phyloP scores from a whole-genome alignment of 2,888 invertebrate species.

The Frankliniella fusca region DNA sequence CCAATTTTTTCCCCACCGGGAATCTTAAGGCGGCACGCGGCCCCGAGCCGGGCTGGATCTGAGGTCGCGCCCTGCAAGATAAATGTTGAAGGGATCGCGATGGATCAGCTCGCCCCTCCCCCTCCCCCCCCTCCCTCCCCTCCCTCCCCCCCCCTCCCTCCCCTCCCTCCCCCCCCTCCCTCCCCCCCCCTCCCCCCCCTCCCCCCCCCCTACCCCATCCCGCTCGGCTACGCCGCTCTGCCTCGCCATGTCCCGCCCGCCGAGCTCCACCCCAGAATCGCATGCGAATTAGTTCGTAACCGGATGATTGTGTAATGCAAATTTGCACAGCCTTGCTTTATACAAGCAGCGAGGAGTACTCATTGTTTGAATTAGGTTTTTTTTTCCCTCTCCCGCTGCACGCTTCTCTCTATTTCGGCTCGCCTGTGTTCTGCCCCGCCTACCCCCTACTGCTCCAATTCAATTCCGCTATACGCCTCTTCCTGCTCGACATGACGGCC shows the following conservation, averaged over 20 bases:
- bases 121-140: too few species aligned
- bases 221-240: too few species aligned
- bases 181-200: too few species aligned
- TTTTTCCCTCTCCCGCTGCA: neutral
- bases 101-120: too few species aligned
- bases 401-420: too few species aligned
- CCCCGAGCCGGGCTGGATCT: neutral
- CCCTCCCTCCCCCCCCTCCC: too few species aligned
- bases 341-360: neutral
- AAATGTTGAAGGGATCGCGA: neutral
- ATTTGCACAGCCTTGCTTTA: conserved; percentile 9
- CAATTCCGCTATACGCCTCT: too few species aligned
- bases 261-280: neutral
- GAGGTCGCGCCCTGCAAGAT: conserved; percentile 9
- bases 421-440: too few species aligned
- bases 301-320: conserved; percentile 20
- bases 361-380: neutral
- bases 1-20: conserved; percentile 1
- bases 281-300: conserved; percentile 26
- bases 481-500: too few species aligned
- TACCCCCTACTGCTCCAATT: too few species aligned
- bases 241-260: neutral
- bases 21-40: conserved; percentile 3
- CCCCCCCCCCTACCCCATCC: too few species aligned
- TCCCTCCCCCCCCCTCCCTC: too few species aligned